Conservation (phyloP, 2,888 invertebrate species). For the Yponomeuta plumbellus region DNA sequence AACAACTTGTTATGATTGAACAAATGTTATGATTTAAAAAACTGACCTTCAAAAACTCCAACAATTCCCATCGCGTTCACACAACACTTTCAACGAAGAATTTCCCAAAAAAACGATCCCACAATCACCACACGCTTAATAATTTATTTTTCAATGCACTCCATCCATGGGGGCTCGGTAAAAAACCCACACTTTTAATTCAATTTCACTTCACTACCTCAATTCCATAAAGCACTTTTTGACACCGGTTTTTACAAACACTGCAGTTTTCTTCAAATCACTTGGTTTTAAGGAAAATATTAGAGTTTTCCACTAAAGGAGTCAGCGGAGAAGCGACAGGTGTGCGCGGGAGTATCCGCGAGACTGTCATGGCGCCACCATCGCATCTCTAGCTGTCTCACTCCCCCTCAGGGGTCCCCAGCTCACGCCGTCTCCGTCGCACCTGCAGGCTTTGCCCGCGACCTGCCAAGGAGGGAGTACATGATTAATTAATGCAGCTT, state of each 20-base stretch:
- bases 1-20: background rate
- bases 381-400: slow-evolving; percentile 19
- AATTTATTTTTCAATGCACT: slow-evolving; percentile 9
- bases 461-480: slow-evolving; percentile 18
- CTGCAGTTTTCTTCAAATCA: background rate
- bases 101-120: background rate
- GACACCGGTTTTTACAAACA: background rate
- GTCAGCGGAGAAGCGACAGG: background rate
- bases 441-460: background rate
- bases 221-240: background rate
- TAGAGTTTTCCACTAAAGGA: background rate
- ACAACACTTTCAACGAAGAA: background rate
- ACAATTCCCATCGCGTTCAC: slow-evolving; percentile 4
- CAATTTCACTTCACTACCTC: background rate
- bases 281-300: slow-evolving; percentile 3
- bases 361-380: slow-evolving; percentile 15
- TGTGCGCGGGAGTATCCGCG: slow-evolving; percentile 10
- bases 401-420: slow-evolving; percentile 15
- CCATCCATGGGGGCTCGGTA: background rate
- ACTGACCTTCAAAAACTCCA: slow-evolving; percentile 9
- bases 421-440: slow-evolving; percentile 19
- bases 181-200: slow-evolving; percentile 2
- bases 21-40: background rate
- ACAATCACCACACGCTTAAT: slow-evolving; percentile 9
- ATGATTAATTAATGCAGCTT: slow-evolving; percentile 19